A percentile compares a stretch with the other conserved stretches of the same genome.
Evolutionary conservation across 2,888 invertebrate species (phyloP).

Genomic region (Girardia tigrina): DNA sequence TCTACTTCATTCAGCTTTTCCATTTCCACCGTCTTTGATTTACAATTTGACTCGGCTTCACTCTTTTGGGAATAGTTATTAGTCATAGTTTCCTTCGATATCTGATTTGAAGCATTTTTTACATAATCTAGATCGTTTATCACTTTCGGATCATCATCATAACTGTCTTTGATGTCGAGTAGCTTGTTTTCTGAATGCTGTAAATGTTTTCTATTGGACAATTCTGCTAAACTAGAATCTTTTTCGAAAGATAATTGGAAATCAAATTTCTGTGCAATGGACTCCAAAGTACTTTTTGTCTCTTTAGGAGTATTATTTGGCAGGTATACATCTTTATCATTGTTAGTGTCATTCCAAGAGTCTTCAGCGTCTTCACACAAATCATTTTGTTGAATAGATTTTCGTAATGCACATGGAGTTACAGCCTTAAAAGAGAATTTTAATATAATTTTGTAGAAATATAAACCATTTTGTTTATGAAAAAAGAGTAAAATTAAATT

Average conservation of each 20-base stretch:
- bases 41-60: not conserved
- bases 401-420: not conserved
- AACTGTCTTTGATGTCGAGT: too few species aligned
- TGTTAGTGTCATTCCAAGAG: not conserved
- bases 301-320: not conserved
- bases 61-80: not conserved
- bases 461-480: not conserved
- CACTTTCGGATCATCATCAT: too few species aligned
- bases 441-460: not conserved
- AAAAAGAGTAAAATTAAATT: not conserved
- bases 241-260: too few species aligned
- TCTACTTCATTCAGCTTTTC: not conserved
- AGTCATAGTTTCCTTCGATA: too few species aligned
- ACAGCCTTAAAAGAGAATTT: not conserved
- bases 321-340: not conserved
- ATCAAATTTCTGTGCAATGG: not conserved
- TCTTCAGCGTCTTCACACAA: not conserved
- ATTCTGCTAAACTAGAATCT: too few species aligned
- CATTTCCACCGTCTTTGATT: not conserved
- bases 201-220: too few species aligned
- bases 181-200: too few species aligned
- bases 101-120: too few species aligned
- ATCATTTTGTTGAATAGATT: not conserved
- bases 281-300: not conserved
- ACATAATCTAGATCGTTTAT: too few species aligned